Percentiles rank a stretch among this genome's conserved stretches.
These are phyloP conservation scores for Lanius ludovicianus DNA, from an alignment of 2,113 vertebrate genomes.

Conservation along the genomic window DNA sequence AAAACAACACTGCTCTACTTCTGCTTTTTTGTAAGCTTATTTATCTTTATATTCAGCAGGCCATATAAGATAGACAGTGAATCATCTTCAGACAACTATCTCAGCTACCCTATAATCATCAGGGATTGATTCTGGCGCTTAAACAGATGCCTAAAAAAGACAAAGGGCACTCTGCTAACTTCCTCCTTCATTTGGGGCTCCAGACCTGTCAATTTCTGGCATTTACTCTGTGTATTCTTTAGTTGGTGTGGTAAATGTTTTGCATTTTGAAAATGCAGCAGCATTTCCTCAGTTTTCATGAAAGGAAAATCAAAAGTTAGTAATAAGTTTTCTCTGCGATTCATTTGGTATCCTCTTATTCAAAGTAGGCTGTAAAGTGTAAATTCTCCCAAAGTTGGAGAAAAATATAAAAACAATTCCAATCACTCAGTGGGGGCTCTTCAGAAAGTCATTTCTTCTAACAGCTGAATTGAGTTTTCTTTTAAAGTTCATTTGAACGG, in stretches of 20 bases:
- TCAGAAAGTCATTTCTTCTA: background rate
- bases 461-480: background rate
- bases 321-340: background rate
- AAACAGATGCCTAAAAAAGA: background rate
- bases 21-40: background rate
- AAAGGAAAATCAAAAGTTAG: background rate
- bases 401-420: background rate
- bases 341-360: background rate
- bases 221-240: background rate
- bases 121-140: background rate
- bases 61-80: background rate
- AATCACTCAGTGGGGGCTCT: accelerated
- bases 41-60: background rate
- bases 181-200: background rate
- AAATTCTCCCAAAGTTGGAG: background rate
- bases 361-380: background rate
- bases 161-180: background rate
- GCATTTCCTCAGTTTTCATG: background rate
- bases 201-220: accelerated
- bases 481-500: background rate
- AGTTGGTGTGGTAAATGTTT: background rate
- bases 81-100: background rate
- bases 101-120: background rate
- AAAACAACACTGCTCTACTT: background rate
- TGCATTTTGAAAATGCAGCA: background rate